Percentiles rank a stretch among this genome's conserved stretches.
phyloP scores from a whole-genome alignment of 2,888 invertebrate species.

The Macrosiphum euphorbiae region DNA sequence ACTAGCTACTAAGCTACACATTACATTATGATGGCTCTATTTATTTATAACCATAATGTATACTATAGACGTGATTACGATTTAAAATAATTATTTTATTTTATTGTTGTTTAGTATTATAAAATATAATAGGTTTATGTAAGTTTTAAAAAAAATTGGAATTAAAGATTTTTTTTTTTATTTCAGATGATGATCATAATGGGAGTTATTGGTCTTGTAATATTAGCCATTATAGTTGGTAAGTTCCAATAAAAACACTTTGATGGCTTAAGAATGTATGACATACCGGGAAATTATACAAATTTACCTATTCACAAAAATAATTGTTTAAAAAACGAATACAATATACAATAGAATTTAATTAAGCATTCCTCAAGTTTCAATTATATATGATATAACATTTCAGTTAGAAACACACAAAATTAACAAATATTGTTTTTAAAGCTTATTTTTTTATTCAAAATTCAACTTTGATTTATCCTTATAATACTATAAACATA shows the following conservation, averaged over 20 bases:
- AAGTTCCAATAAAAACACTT: constrained; percentile 72
- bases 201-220: constrained; percentile 85
- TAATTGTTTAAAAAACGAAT: constrained; percentile 65
- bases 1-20: background rate
- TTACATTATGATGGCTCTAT: background rate
- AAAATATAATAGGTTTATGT: constrained; percentile 29
- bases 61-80: background rate
- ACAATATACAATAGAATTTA: constrained; percentile 64
- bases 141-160: constrained; percentile 43
- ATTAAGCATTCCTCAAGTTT: constrained; percentile 65
- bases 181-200: constrained; percentile 91
- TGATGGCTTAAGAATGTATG: constrained; percentile 60
- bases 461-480: constrained; percentile 59
- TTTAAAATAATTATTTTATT: constrained; percentile 1
- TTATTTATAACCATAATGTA: background rate
- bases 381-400: constrained; percentile 55
- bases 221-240: constrained; percentile 91
- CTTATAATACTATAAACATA: constrained; percentile 51
- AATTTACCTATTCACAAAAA: constrained; percentile 65
- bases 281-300: constrained; percentile 53
- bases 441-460: constrained; percentile 64
- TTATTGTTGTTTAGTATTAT: background rate
- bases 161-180: constrained; percentile 56
- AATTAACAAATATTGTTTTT: constrained; percentile 62
- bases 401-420: constrained; percentile 57